A percentile compares a stretch with the other conserved stretches of the same genome.
Evolutionary conservation across 2,113 vertebrate species (phyloP).

Genomic region (Hippocampus abdominalis): DNA sequence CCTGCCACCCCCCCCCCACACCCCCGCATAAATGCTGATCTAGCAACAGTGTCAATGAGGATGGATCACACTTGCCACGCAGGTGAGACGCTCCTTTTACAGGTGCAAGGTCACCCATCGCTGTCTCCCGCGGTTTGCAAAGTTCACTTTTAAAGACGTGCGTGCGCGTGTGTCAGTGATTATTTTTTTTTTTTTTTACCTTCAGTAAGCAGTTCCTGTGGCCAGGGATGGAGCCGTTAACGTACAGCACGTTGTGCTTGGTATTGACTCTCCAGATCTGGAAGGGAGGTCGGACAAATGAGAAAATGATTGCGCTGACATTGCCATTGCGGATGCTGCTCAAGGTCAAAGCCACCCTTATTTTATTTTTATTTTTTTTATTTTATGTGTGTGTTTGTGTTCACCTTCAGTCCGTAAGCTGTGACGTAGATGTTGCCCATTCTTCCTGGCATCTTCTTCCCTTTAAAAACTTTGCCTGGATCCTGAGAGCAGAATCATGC

Average conservation of each 20-base stretch:
- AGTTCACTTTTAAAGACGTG: slow-evolving; percentile 2
- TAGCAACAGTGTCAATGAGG: slow-evolving; percentile 47
- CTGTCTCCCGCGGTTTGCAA: slow-evolving; percentile 34
- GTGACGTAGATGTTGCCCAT: slow-evolving; percentile 87
- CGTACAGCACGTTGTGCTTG: slow-evolving; percentile 86
- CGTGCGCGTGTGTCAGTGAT: slow-evolving; percentile 1
- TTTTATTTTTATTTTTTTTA: background rate
- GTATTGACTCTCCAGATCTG: slow-evolving; percentile 96
- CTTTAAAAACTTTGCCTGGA: slow-evolving; percentile 85
- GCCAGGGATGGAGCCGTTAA: slow-evolving; percentile 89
- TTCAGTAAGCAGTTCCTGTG: slow-evolving; percentile 91
- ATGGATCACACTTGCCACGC: slow-evolving; percentile 43
- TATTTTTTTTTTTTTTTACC: slow-evolving; percentile 71
- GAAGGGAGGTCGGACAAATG: slow-evolving; percentile 13
- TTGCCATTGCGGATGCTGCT: slow-evolving; percentile 20
- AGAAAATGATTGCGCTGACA: slow-evolving; percentile 26
- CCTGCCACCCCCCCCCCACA: background rate
- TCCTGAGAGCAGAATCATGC: slow-evolving; percentile 67
- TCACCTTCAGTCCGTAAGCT: slow-evolving; percentile 82
- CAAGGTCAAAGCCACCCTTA: slow-evolving; percentile 5
- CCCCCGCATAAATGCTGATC: slow-evolving; percentile 42
- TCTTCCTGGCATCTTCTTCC: slow-evolving; percentile 92
- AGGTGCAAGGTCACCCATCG: slow-evolving; percentile 57
- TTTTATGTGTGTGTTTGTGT: slow-evolving; percentile 8
- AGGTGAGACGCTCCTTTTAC: slow-evolving; percentile 37